Evolutionary conservation across 2,888 invertebrate species (phyloP), one percentile per base, ranked within the genome.

Genomic region (Cordylochernes scorpioides): DNA sequence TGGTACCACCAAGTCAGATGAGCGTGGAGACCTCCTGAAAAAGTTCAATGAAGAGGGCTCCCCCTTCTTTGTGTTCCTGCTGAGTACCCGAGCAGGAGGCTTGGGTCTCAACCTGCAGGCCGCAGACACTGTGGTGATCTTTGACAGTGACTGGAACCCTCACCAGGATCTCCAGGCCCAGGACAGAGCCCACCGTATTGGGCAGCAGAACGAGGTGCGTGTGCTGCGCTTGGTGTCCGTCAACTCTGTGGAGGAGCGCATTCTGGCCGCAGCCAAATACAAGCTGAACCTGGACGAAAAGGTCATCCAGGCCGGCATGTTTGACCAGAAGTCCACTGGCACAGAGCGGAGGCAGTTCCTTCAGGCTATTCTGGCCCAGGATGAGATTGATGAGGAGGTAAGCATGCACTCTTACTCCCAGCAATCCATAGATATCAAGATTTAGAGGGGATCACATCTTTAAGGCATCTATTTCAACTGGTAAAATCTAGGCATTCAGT

Each of bases 121-220:
- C 33, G 97, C 97, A 3, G 97, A 97, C 53, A 99, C 97, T 12
- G 97, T 97, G 40, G 65, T 97, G 42, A 94, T 97, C 42, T 97
- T 94, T 53, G 97, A 97, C 58, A 94, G 91, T 1, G 97, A 97
- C 58, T 97, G 97, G 97, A 97, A 99, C 64, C 97, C 97, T 3
- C 94, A 97, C 61, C 94, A 94, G 64, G 94, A 97, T 64, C 63
- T 97, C 43, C 97, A 99, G 67, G 97, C 97, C 1, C 94, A 97
- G 60, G 97, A 97, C 62, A 68, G 97, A 50, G 97, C 97, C 3
- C 97, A 97, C 65, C 73, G 97, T 55, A 99, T 97, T 44, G 97
- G 97, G 1, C 97, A 97, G 56, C 71, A 86, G 40, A 91, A 94
- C 51, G 97, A 99, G 57, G 91, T 99, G 35, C 68, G 94, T 16